Conservation (phyloP, 2,888 invertebrate genomes). For the Zaprionus lineosus region DNA sequence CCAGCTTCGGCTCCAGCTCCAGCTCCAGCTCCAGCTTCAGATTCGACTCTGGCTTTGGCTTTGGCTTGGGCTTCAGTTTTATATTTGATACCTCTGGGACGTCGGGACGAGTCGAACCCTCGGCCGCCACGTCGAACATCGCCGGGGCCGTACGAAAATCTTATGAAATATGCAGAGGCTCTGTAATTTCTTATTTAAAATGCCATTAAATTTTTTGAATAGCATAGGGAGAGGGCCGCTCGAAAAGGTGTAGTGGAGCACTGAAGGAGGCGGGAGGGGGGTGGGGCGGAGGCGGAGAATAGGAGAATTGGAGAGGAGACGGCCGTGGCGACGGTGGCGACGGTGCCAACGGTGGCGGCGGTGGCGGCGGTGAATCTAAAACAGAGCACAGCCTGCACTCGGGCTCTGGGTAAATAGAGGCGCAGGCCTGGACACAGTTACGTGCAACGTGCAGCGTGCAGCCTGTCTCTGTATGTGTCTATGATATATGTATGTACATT, state of each 20-base stretch:
- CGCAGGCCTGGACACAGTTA: slow-evolving; percentile 44
- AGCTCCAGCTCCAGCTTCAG: slow-evolving; percentile 33
- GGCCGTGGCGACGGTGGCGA: background rate
- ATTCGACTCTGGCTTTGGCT: slow-evolving; percentile 35
- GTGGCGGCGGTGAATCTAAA: slow-evolving; percentile 47
- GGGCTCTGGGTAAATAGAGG: slow-evolving; percentile 65
- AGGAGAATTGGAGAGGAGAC: background rate
- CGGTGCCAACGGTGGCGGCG: slow-evolving; percentile 3
- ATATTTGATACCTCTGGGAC: slow-evolving; percentile 77
- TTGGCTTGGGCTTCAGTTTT: slow-evolving; percentile 46
- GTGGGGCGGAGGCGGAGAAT: slow-evolving; percentile 5
- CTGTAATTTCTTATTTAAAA: slow-evolving; percentile 83
- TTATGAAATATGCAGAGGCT: slow-evolving; percentile 82
- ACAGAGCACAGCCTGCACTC: slow-evolving; percentile 75
- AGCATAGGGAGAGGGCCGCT: slow-evolving; percentile 73
- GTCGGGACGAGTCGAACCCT: slow-evolving; percentile 60
- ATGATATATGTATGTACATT: slow-evolving; percentile 2
- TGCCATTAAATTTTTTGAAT: slow-evolving; percentile 83
- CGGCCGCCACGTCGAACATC: slow-evolving; percentile 67
- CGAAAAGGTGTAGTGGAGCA: background rate
- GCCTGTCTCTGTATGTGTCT: no score
- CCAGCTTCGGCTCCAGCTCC: slow-evolving; percentile 30
- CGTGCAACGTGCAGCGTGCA: slow-evolving; percentile 9
- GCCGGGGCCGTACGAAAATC: slow-evolving; percentile 70
- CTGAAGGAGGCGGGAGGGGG: background rate